Base-by-base conservation (phyloP, 2,797 vertebrate species). In the Atherinosoma microstoma region DNA sequence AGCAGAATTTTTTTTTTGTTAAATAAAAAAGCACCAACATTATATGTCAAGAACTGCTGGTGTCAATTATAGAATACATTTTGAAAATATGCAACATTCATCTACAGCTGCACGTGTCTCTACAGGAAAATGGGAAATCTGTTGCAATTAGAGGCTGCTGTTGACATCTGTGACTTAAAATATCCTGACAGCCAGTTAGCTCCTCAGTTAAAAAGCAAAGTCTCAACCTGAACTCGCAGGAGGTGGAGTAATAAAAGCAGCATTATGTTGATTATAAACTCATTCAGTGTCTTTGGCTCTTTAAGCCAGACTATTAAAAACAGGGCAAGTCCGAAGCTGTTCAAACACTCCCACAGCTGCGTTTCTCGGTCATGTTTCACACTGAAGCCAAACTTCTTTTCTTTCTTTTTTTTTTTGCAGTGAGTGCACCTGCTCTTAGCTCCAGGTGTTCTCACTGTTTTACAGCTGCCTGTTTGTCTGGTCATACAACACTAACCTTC, bases 381-480 rank as follows among this genome's bases (percentile, higher is more conserved):
- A 65, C 49, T 64, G 64, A 77, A 78, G 71, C 24, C 53, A 49
- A 38, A 40, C 36, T 27, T 27, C 24, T 27, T 27, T 27, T 40
- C 6, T 35, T 35, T 35, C 5, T 35, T 35, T 35, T 8, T n/a
- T 56, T 2, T 58, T 2, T 13, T 49, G 36, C 58, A 64, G 35
- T 2, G 60, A 56, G 30, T 70, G 81, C 90, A 91, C 89, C 89
- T 93, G 89, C 87, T 74, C 77, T 68, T 29, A 11, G 59, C 69
- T 70, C 80, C 91, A 91, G 91, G 82, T 91, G 90, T 69, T 74
- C 53, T 18, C 6, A 0, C n/a, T 24, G n/a, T 59, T 57, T n/a
- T 49, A 59, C 87, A 80, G 83, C 79, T 81, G 79, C 85, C 75
- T 91, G 86, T 89, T 90, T 89, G 85, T 88, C 57, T 53, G 29